Base-by-base conservation (phyloP, 2,113 vertebrate genomes). In the Thinocorus orbignyianus region DNA sequence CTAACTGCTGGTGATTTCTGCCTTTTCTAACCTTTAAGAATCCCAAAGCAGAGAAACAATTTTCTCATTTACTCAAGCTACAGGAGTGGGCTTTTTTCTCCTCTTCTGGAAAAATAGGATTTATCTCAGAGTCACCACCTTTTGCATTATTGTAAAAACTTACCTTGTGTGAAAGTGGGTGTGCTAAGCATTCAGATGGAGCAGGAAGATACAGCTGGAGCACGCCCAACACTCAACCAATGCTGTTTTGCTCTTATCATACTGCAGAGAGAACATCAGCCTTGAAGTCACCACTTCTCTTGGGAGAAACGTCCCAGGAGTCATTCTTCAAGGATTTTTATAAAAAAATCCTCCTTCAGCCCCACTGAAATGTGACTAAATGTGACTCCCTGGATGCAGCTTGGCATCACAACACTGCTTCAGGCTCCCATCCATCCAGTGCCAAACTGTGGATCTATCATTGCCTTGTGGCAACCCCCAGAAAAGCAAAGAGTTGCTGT, bases 1-100 rank as follows among this genome's bases (percentile, higher is more conserved):
- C 39, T 68, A 86, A 77, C 81, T 81, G 81, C 79, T 95, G 85
- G 61, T 90, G 92, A 58, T 73, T 84, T 91, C 66, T 97, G 51
- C 90, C 64, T 90, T 54, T 92, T 39, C 88, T 92, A 92, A 61
- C 37, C 69, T 71, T 86, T 69, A 96, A 49, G 57, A 84, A 95
- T 90, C 77, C 55, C 58, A 96, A 68, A 94, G 41, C 30, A 46
- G 65, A 83, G 41, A 90, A 92, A 74, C 7, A 44, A 78, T 92
- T 85, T 81, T 90, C 61, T 90, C 81, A 71, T 85, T 96, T 91
- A 68, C 49, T 72, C 48, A 74, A 42, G 22, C 64, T 74, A 58
- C 58, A 48, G 83, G 51, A 77, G 22, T 7, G 26, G 11, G 2
- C 7, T 44, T 49, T 74, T 90, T 48, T 8, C 22, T 65, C 18